Conservation (phyloP, 2,888 invertebrate species). For the Amphimallon solstitiale region DNA sequence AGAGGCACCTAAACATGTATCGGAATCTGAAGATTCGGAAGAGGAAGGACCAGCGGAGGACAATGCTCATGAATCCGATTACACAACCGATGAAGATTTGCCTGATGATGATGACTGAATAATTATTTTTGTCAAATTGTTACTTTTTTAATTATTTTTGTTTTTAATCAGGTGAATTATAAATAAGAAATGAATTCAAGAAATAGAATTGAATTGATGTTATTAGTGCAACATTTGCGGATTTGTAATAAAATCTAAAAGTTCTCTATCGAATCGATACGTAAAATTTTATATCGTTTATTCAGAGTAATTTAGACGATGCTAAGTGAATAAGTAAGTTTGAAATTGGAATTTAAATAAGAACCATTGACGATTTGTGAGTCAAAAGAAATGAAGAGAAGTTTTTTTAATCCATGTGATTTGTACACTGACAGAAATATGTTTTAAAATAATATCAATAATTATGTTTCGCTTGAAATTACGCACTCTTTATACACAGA, state of each 20-base stretch:
- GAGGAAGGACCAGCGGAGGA: conserved; percentile 71
- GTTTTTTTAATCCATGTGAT: too few relatives aligned
- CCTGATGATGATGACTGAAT: conserved; percentile 61
- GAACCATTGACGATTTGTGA: too few relatives aligned
- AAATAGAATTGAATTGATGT: too few relatives aligned
- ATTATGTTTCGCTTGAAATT: too few relatives aligned
- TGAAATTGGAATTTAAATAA: too few relatives aligned
- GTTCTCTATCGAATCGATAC: not conserved
- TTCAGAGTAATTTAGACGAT: too few relatives aligned
- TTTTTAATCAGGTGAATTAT: conserved; percentile 27
- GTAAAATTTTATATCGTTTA: not conserved
- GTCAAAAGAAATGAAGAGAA: too few relatives aligned
- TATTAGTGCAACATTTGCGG: too few relatives aligned
- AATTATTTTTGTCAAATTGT: not conserved
- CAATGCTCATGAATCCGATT: conserved; percentile 74
- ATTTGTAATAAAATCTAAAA: not conserved
- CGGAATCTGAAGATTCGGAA: conserved; percentile 94
- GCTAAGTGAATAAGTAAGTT: too few relatives aligned
- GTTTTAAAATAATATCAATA: too few relatives aligned
- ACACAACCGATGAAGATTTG: conserved; percentile 75
- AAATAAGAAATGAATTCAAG: conserved; percentile 8
- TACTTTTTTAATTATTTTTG: conserved; percentile 1
- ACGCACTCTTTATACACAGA: too few relatives aligned
- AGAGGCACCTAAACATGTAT: conserved; percentile 93
- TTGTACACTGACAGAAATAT: too few relatives aligned